Conservation (phyloP, 2,888 invertebrate genomes). For the Cerceris rybyensis region DNA sequence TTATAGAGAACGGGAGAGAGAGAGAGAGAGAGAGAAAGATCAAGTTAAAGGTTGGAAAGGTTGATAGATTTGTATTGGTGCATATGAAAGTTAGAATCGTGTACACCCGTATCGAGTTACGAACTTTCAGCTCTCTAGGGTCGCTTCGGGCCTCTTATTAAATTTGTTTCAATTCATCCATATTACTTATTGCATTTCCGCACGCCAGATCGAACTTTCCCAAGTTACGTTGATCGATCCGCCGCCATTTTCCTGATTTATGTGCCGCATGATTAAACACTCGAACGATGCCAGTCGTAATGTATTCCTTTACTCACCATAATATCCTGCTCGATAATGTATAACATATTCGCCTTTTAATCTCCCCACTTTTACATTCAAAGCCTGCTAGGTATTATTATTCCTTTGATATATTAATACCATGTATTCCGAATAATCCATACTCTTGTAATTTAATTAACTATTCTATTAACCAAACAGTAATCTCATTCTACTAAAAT, state of each 20-base stretch:
- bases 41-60: no score
- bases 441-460: no score
- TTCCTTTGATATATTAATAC: no score
- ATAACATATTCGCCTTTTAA: not conserved
- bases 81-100: conserved; percentile 41
- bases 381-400: no score
- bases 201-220: conserved; percentile 30
- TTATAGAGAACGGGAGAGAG: no score
- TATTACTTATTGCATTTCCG: conserved; percentile 47
- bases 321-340: no score
- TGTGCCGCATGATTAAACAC: not conserved
- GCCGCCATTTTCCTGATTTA: conserved; percentile 6
- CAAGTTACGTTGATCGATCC: conserved; percentile 29
- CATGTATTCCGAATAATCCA: no score
- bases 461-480: no score
- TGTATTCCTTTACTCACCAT: not conserved
- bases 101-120: conserved; percentile 43
- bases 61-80: not conserved
- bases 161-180: conserved; percentile 50
- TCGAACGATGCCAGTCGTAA: not conserved
- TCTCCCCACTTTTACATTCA: not conserved
- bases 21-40: no score
- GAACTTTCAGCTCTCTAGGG: conserved; percentile 32
- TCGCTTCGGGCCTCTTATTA: conserved; percentile 39
- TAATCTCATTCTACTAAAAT: no score